These are phyloP conservation scores for Notospermus geniculatus DNA, from an alignment of 1,140 invertebrate species.

Conservation along the genomic window DNA sequence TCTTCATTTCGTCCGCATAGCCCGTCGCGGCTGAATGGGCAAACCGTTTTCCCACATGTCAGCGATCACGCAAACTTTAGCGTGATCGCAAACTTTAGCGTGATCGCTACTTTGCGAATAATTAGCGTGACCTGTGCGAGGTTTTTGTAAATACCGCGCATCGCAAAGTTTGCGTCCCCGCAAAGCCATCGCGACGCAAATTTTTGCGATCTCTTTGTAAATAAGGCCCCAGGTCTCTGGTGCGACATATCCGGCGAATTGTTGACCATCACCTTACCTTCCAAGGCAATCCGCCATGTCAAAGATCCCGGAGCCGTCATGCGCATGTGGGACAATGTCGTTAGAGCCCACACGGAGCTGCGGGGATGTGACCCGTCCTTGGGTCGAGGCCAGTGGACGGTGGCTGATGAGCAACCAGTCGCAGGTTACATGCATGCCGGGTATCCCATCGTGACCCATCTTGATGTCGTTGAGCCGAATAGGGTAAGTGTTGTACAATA, in stretches of 20 bases:
- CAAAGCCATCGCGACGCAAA: too few relatives aligned
- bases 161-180: too few relatives aligned
- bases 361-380: constrained; percentile 19
- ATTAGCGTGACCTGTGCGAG: too few relatives aligned
- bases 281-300: constrained; percentile 21
- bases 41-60: too few relatives aligned
- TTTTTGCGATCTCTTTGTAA: too few relatives aligned
- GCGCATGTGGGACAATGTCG: constrained; percentile 26
- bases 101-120: too few relatives aligned
- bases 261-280: constrained; percentile 29
- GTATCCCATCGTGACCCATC: constrained; percentile 32
- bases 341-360: constrained; percentile 21
- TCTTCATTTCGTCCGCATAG: too few relatives aligned
- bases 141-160: too few relatives aligned
- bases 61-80: too few relatives aligned
- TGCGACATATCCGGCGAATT: constrained; percentile 28
- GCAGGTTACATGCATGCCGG: constrained; percentile 32
- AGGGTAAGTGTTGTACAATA: not conserved
- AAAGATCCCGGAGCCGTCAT: constrained; percentile 21
- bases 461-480: constrained; percentile 26
- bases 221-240: too few relatives aligned
- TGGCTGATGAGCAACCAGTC: constrained; percentile 28
- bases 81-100: too few relatives aligned
- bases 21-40: too few relatives aligned
- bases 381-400: constrained; percentile 24